phyloP scores from a whole-genome alignment of 2,797 vertebrate genomes.

The Alfaro cultratus region DNA sequence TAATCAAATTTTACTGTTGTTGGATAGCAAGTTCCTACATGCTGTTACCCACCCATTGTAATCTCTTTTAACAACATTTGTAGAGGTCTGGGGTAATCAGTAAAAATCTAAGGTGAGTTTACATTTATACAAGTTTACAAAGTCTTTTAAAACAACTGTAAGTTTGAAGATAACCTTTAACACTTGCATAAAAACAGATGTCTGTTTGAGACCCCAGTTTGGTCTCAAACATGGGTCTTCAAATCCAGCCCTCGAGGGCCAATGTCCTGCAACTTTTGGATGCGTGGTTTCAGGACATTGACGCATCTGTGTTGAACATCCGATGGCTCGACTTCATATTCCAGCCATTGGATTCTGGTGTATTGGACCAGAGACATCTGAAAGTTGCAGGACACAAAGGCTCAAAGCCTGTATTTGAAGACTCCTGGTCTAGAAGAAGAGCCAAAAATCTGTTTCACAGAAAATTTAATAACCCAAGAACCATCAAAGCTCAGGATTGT shows the following conservation, averaged over 20 bases:
- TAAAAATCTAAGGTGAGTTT: background rate
- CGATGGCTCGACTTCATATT: too few species aligned
- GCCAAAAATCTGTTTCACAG: background rate
- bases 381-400: too few species aligned
- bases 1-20: constrained; percentile 6
- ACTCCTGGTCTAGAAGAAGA: background rate
- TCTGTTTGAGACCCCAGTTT: too few species aligned
- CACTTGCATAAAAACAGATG: background rate
- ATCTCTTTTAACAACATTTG: constrained; percentile 29
- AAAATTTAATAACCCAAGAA: background rate
- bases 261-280: too few species aligned
- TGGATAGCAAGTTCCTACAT: constrained; percentile 1
- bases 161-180: background rate
- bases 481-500: background rate
- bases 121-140: background rate
- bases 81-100: constrained; percentile 8
- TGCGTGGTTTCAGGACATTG: too few species aligned
- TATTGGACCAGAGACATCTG: too few species aligned
- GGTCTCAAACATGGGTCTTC: too few species aligned
- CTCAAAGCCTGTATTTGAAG: background rate
- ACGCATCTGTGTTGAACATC: too few species aligned
- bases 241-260: too few species aligned
- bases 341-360: too few species aligned
- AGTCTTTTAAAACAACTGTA: background rate
- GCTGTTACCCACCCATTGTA: constrained; percentile 1